Percentiles rank a stretch among this genome's conserved stretches.
These are phyloP conservation scores for Episyrphus balteatus DNA, from an alignment of 1,140 invertebrate genomes.

Conservation along the genomic window DNA sequence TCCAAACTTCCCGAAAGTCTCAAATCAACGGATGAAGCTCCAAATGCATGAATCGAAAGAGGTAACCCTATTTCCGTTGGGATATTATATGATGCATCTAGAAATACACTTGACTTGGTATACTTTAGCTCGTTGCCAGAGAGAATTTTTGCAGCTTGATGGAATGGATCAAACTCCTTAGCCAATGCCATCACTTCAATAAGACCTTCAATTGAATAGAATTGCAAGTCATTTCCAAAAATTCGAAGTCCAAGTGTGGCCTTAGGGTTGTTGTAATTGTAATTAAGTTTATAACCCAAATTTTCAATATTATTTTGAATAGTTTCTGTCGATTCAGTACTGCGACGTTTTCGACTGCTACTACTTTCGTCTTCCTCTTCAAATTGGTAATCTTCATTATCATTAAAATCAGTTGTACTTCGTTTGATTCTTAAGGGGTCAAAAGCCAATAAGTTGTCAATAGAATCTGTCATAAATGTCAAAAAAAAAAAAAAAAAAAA, in stretches of 20 bases:
- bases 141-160: conserved; percentile 55
- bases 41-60: conserved; percentile 69
- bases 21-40: conserved; percentile 71
- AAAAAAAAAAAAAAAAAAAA: neutral
- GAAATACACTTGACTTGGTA: conserved; percentile 66
- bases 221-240: conserved; percentile 70
- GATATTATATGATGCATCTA: conserved; percentile 75
- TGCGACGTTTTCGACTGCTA: conserved; percentile 6
- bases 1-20: conserved; percentile 59
- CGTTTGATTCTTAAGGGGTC: conserved; percentile 25
- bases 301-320: conserved; percentile 23
- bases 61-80: conserved; percentile 78
- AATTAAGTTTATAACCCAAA: conserved; percentile 29
- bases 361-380: conserved; percentile 11
- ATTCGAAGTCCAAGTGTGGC: conserved; percentile 48
- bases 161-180: conserved; percentile 52
- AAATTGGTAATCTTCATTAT: neutral
- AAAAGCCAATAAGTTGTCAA: conserved; percentile 25
- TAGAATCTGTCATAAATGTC: conserved; percentile 7
- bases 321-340: conserved; percentile 2
- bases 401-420: neutral
- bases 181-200: conserved; percentile 50
- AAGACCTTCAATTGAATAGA: conserved; percentile 52
- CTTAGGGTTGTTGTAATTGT: conserved; percentile 44
- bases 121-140: conserved; percentile 69